Base-by-base conservation (phyloP, 2,888 invertebrate species). In the Oxystoma pomonae region DNA sequence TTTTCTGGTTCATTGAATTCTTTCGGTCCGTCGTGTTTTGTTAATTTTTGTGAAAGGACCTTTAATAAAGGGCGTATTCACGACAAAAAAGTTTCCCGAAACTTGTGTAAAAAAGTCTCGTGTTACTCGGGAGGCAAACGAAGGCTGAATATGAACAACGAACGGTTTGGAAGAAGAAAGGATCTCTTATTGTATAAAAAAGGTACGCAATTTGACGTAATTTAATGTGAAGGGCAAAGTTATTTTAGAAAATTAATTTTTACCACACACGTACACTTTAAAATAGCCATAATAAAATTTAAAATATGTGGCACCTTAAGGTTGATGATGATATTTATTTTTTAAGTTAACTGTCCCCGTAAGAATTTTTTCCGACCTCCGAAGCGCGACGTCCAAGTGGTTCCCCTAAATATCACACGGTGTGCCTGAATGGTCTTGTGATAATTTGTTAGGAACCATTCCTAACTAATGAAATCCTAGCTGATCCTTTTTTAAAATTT, bases 1-100 rank as follows among this genome's bases (percentile, higher is more conserved):
- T 62, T 62, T 62, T 62, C 62, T 62, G 49, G 58, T 20, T 62
- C 62, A 62, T 53, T 62, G 62, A 62, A 62, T 62, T 58, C 58
- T 58, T 58, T 58, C 35, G 35, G 35, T 35, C 35, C 35, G 35
- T 57, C 52, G 49, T 62, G 61, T 62, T 62, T 62, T 62, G 62
- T 62, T 62, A 62, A 62, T 62, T 62, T 58, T 58, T 22, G 53
- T 61, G 22, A 61, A 61, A 61, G 51, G 61, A 18, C 49, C 61
- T 52, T 52, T 35, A 35, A 35, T 35, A 18, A 58, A 58, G 35
- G 62, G 20, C 58, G 58, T 58, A 18, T 58, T 58, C 58, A n/a
- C 12, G 35, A 16, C n/a, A 58, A 1, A 16, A 16, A n/a, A 35
- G 12, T 35, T 57, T 63, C 35, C 56, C 59, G 59, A 22, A 62